Base-by-base conservation (phyloP, 2,888 invertebrate species). In the Rotaria macrura region DNA sequence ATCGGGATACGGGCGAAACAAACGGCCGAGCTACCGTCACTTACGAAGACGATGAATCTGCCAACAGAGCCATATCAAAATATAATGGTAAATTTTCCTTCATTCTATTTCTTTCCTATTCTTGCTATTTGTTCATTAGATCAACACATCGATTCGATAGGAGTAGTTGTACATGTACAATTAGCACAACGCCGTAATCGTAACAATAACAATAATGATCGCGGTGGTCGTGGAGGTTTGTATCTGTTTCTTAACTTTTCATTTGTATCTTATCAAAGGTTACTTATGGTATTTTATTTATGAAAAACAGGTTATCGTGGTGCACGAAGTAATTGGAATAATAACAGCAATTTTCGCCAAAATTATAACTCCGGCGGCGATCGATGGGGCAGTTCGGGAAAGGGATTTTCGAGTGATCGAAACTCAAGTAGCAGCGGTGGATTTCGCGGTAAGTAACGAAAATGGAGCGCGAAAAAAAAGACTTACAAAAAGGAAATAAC, bases 11-110 rank as follows among this genome's bases (percentile, higher is more conserved):
- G 0, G 97, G 97, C 1, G 93, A 94, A 88, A 95, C 96, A 0
- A 98, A 98, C 91, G 98, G 98, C 6, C 98, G 99, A 92, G 97
- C 96, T 12, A 98, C 98, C 0, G 96, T 99, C 1, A 98, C 97
- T 0, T 99, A 97, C 89, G 97, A 97, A 89, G 97, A 98, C 90
- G 94, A 95, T 1, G 94, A 95, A 89, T 95, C 97, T 0, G 98
- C 98, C 0, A 94, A 95, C 85, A 96, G 96, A 0, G 97, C 97
- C 34, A 97, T 99, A 88, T 93, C 93, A 87, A 97, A 97, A 96
- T 86, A 74, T 38, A 57, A 86, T 49, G 83, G 84, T 83, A 86
- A 29, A 43, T n/a, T n/a, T 25, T 2, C 10, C 9, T 40, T 5
- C 34, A 43, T 10, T 43, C n/a, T 10, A 43, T n/a, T n/a, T 38